Base-by-base conservation (phyloP, 1,140 invertebrate genomes). In the Nixonia krombeini region DNA sequence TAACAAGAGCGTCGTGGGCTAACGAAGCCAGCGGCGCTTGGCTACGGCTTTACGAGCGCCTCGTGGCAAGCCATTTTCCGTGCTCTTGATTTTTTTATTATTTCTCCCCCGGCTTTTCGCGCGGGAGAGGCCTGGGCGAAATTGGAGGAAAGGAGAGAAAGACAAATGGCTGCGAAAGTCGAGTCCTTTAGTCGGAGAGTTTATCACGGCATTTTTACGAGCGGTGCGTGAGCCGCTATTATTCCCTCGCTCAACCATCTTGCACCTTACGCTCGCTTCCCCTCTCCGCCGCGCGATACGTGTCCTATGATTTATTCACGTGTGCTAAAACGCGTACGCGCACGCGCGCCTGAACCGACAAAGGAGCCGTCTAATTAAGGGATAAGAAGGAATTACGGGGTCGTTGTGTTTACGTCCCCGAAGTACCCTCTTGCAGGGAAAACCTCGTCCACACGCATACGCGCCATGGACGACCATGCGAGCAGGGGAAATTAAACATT, bases 261-360 rank as follows among this genome's bases (percentile, higher is more conserved):
- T 12, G 4, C 29, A 33, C 4, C 29, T 33, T 33, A 33, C 4
- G 13, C 29, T 3, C 29, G 13, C 29, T 33, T 33, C 25, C 25
- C 25, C 25, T 9, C 25, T 26, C n/a, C n/a, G 9, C 25, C 25
- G 25, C 4, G 25, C 9, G 9, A 10, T 10, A 12, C n/a, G 4
- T 33, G 29, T 33, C 29, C 29, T 33, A 33, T 33, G 29, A 33
- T 33, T 33, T 33, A 33, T 33, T 33, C 29, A 10, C n/a, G n/a
- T 10, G n/a, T 9, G 29, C 13, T 33, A 4, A 9, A 10, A 9
- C 1, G 33, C 10, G 6, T 4, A 2, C 15, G 12, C 4, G 15
- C 33, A 16, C 12, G 10, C 15, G 6, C 7, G 33, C 12, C 2
- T 9, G 29, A 2, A 8, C 29, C 8, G 9, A 12, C 10, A 37